Conservation (phyloP, 2,888 invertebrate species). For the Nemurella pictetii region DNA sequence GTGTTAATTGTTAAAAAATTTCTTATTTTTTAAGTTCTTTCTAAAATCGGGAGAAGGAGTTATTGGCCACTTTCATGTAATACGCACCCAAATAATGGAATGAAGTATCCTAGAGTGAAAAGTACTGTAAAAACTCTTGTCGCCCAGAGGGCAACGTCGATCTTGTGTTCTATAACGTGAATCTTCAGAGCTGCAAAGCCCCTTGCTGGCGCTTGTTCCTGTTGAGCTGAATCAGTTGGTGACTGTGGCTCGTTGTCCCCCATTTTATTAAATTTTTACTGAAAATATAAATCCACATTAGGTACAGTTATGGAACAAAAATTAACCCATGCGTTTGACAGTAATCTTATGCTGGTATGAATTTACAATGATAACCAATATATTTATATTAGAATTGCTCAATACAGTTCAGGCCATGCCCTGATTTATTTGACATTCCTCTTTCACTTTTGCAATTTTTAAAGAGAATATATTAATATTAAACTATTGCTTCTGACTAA, state of each 20-base stretch:
- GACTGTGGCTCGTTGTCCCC: not conserved
- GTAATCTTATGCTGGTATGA: not conserved
- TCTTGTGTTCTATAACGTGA: slow-evolving; percentile 79
- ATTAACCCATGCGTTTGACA: not conserved
- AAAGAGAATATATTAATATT: not conserved
- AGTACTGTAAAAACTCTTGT: slow-evolving; percentile 82
- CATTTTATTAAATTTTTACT: not conserved
- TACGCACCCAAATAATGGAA: slow-evolving; percentile 87
- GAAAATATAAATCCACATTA: not conserved
- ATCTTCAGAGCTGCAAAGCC: slow-evolving; percentile 68
- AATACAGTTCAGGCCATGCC: not conserved
- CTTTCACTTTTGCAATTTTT: slow-evolving; percentile 4
- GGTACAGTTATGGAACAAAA: not conserved
- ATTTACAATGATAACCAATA: not conserved
- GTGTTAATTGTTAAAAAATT: no score
- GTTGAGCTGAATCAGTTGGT: not conserved
- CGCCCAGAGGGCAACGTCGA: slow-evolving; percentile 85
- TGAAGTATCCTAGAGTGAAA: slow-evolving; percentile 80
- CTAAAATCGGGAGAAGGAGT: no score
- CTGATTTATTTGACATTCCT: not conserved
- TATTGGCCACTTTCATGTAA: no score
- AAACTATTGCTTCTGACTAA: no score
- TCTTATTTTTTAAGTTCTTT: no score
- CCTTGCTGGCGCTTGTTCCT: slow-evolving; percentile 49
- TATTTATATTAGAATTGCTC: not conserved